Conservation (phyloP, 2,113 vertebrate species). For the Oryzias melastigma region DNA sequence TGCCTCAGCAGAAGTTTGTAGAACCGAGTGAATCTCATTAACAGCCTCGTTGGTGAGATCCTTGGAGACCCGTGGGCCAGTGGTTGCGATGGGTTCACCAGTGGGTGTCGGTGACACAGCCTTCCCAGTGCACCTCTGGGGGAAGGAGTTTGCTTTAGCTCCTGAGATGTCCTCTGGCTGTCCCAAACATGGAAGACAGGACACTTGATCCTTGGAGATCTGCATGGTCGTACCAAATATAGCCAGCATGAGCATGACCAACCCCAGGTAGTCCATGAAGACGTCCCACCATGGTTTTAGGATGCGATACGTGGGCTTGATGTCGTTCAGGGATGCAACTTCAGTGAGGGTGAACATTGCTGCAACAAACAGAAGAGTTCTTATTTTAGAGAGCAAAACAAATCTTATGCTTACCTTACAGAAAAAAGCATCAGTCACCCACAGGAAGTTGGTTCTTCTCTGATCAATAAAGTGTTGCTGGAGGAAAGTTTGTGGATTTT, state of each 20-base stretch:
- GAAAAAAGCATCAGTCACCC: too few species aligned
- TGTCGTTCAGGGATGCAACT: constrained; percentile 95
- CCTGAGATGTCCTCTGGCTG: constrained; percentile 35
- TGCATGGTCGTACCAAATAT: constrained; percentile 99
- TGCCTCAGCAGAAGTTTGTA: constrained; percentile 24
- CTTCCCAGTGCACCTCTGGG: constrained; percentile 11
- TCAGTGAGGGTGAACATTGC: constrained; percentile 98
- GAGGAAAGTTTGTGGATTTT: too few species aligned
- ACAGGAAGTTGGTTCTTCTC: too few species aligned
- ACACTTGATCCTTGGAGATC: constrained; percentile 97
- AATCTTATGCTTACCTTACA: too few species aligned
- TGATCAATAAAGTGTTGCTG: too few species aligned
- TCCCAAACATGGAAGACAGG: constrained; percentile 89
- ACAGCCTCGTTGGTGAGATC: constrained; percentile 54
- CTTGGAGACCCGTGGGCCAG: constrained; percentile 49
- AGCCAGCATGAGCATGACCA: constrained; percentile 97
- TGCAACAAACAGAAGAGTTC: constrained; percentile 75
- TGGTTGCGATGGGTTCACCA: background rate
- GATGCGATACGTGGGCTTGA: constrained; percentile 96
- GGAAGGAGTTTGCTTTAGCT: constrained; percentile 1
- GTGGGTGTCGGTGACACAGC: constrained; percentile 18
- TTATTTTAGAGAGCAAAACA: background rate
- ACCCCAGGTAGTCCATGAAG: constrained; percentile 97
- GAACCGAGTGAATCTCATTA: constrained; percentile 43
- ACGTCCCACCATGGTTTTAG: constrained; percentile 99